These are phyloP conservation scores for Archips crataeganus DNA, from an alignment of 2,888 invertebrate species.

Conservation along the genomic window DNA sequence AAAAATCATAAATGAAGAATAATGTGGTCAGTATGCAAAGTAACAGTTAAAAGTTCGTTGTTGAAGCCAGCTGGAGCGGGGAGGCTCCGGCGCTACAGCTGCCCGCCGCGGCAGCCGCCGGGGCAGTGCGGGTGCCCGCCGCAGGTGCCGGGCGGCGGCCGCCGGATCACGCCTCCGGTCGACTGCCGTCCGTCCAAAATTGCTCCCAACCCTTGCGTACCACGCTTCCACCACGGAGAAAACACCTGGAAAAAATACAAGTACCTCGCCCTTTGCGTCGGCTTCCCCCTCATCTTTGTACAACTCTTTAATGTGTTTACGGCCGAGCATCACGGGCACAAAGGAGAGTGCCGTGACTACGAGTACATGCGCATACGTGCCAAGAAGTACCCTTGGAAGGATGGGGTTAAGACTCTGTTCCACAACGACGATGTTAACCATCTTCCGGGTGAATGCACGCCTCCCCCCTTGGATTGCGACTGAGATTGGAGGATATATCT, in stretches of 20 bases:
- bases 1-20: not conserved
- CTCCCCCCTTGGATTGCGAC: constrained; percentile 67
- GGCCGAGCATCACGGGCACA: constrained; percentile 50
- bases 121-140: constrained; percentile 57
- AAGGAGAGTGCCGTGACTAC: constrained; percentile 82
- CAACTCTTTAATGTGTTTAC: constrained; percentile 54
- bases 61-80: not conserved
- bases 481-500: constrained; percentile 36
- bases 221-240: constrained; percentile 62
- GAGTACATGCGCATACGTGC: constrained; percentile 90
- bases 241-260: constrained; percentile 66
- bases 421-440: constrained; percentile 92
- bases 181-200: constrained; percentile 60
- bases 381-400: constrained; percentile 97
- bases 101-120: constrained; percentile 61
- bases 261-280: constrained; percentile 61
- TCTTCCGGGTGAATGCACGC: constrained; percentile 70
- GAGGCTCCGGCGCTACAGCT: constrained; percentile 54
- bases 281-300: constrained; percentile 65
- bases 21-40: constrained; percentile 34
- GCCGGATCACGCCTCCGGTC: constrained; percentile 59
- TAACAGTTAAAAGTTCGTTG: constrained; percentile 25
- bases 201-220: constrained; percentile 66
- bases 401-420: constrained; percentile 92
- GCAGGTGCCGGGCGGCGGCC: constrained; percentile 55